Conservation (phyloP, 2,113 vertebrate genomes). For the Percina caprodes region DNA sequence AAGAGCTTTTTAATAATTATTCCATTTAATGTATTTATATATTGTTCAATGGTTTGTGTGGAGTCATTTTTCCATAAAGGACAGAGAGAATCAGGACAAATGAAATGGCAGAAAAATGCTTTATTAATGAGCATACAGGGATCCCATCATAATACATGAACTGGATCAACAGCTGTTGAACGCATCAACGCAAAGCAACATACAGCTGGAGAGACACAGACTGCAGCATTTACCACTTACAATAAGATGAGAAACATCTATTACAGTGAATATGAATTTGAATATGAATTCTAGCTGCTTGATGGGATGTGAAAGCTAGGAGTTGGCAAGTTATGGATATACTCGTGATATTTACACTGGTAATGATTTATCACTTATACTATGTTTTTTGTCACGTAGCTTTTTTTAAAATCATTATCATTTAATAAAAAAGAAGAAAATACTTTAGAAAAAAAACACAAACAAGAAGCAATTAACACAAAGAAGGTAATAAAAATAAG, state of each 20-base stretch:
- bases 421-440: conserved; percentile 20
- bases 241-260: not conserved
- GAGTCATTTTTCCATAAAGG: not conserved
- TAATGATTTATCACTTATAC: not conserved
- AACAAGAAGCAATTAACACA: conserved; percentile 2
- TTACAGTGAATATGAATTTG: conserved; percentile 4
- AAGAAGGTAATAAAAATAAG: too few relatives aligned
- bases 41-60: not conserved
- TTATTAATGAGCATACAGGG: conserved; percentile 57
- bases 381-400: not conserved
- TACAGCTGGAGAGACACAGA: conserved; percentile 27
- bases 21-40: not conserved
- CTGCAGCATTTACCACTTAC: not conserved
- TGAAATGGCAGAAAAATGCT: not conserved
- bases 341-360: conserved; percentile 45
- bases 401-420: not conserved
- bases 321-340: conserved; percentile 37
- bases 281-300: not conserved
- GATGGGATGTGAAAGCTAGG: conserved; percentile 12
- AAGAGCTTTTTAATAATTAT: not conserved
- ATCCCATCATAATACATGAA: conserved; percentile 22
- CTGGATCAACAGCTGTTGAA: conserved; percentile 8
- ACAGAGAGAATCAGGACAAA: not conserved
- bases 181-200: conserved; percentile 41
- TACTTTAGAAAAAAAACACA: conserved; percentile 14